Evolutionary conservation across 2,113 vertebrate genomes (phyloP), one percentile per base, ranked within the genome.

Genomic region (Empidonax traillii): DNA sequence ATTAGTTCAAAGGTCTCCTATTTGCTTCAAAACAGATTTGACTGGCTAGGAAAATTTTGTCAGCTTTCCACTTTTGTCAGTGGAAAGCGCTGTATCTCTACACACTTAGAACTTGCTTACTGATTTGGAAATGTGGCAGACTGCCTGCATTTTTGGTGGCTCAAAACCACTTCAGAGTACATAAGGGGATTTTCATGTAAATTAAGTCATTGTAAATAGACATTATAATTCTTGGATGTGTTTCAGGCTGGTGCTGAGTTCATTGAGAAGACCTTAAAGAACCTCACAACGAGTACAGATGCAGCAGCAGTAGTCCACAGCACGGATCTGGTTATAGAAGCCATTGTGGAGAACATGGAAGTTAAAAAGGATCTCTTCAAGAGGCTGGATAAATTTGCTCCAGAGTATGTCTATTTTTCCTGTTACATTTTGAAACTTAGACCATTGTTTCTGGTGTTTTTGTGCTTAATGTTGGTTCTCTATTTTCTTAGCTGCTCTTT

Each of bases 311-410:
- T 98, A 3, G 98, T 98, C 35, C 98, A 99, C 92, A 97, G 97
- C 92, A 98, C 99, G 0, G 99, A 99, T 97, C 98, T 99, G 35
- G 98, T 99, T 91, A 87, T 99, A 97, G 99, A 99, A 95, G 99
- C 99, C 95, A 99, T 99, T 17, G 98, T 99, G 91, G 99, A 99
- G 98, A 99, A 99, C 68, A 85, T 99, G 25, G 96, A 98, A 59
- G 51, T 99, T 79, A 99, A 99, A 94, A 99, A 98, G 30, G 97
- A 98, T 66, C 98, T 99, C 62, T 99, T 99, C 96, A 97, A 98
- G 65, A 97, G 78, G 3, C 98, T 99, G 90, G 99, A 99, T 98
- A 99, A 99, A 94, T 98, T 98, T 86, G 99, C 99, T 3, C 98
- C 99, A 14, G 98, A 98, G 99, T 99, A 98, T 51, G 99, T 97